Base-by-base conservation (phyloP, 2,797 vertebrate genomes). In the Mus spretus region DNA sequence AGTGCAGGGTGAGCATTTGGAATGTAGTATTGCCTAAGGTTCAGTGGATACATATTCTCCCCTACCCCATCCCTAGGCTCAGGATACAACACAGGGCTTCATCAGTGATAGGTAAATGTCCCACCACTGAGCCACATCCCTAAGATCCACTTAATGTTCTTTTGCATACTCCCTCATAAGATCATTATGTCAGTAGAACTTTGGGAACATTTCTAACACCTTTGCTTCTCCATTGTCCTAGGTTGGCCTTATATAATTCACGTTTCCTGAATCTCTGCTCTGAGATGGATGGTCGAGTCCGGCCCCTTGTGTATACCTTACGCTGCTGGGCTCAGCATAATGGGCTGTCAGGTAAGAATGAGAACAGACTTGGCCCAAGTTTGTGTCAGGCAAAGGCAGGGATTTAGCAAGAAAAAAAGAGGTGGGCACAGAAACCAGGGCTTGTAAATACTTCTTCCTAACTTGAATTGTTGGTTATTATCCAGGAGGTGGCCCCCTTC, bases 301-400 rank as follows among this genome's bases (percentile, higher is more conserved):
- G 99, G 86, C 99, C 99, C 44, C 98, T 99, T 37, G 99, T 99
- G 10, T 99, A 99, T 77, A 98, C 98, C 0, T 47, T 99, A 92
- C 99, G 99, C 61, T 99, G 99, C 97, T 99, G 99, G 99, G 99
- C 99, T 80, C 99, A 99, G 96, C 99, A 99, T 97, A 99, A 99
- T 95, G 98, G 99, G 70, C 98, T 99, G 87, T 99, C 99, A 81
- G 99, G 99, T 99, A 98, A 98, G 98, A 63, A 61, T 0, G 22
- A 37, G 44, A 63, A n/a, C 31, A 63, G 88, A 53, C 10, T 13
- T 55, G 94, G 53, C 26, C 31, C 3, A 4, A 12, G 24, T 3
- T 72, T 47, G 34, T 72, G 5, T 90, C 34, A 19, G 59, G 79
- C 22, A n/a, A 61, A 88, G 96, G 40, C 34, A 28, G 79, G 82